These are phyloP conservation scores for Limulus polyphemus DNA, from an alignment of 2,888 invertebrate genomes.

Conservation along the genomic window DNA sequence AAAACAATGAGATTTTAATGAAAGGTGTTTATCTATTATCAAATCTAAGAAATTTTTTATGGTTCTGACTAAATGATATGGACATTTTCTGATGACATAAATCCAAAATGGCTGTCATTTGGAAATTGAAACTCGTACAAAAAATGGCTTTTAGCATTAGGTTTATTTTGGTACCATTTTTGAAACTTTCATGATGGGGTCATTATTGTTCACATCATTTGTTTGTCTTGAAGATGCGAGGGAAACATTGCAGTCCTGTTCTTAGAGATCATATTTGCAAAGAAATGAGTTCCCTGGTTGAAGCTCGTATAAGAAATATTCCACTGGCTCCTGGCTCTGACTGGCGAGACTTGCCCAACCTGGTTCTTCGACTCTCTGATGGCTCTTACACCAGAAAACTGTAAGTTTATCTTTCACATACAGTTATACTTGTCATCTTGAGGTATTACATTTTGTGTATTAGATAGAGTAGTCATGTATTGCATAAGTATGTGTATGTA, in stretches of 20 bases:
- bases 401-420: slow-evolving; percentile 33
- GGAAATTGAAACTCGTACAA: neutral
- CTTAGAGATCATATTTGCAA: slow-evolving; percentile 68
- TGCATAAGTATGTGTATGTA: too few relatives aligned
- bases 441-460: too few relatives aligned
- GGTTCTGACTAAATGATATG: too few relatives aligned
- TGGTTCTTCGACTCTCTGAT: slow-evolving; percentile 54
- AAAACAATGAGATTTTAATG: too few relatives aligned
- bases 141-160: slow-evolving; percentile 27
- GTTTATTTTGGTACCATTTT: too few relatives aligned
- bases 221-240: slow-evolving; percentile 43
- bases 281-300: slow-evolving; percentile 65
- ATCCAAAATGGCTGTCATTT: too few relatives aligned
- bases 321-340: slow-evolving; percentile 63
- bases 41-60: too few relatives aligned
- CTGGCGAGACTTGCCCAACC: slow-evolving; percentile 75
- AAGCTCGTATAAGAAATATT: slow-evolving; percentile 60
- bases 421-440: too few relatives aligned
- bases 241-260: slow-evolving; percentile 43
- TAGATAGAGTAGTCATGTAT: too few relatives aligned
- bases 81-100: too few relatives aligned
- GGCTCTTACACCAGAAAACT: slow-evolving; percentile 52
- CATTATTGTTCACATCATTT: neutral
- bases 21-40: too few relatives aligned
- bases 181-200: slow-evolving; percentile 4